Conservation (phyloP, 37 sponge, comb jelly and placozoan species). For the Diacarnus erythraeanus region DNA sequence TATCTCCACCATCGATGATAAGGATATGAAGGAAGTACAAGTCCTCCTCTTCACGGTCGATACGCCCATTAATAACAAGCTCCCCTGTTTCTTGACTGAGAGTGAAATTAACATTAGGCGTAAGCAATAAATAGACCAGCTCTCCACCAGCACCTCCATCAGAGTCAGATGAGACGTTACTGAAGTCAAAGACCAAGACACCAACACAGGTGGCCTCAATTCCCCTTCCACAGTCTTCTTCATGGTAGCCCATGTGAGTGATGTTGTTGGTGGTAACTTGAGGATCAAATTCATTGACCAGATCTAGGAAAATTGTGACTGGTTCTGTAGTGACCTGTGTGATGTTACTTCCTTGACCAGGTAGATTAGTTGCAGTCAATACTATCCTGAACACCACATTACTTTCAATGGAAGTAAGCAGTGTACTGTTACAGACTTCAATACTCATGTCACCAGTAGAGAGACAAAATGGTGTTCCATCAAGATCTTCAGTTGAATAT, state of each 20-base stretch:
- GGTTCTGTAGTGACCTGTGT: constrained; percentile 3
- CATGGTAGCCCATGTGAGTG: neutral
- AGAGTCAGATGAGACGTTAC: constrained; percentile 40
- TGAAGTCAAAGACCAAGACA: constrained; percentile 32
- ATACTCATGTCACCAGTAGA: constrained; percentile 12
- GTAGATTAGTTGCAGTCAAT: constrained; percentile 28
- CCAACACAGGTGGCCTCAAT: constrained; percentile 15
- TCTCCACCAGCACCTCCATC: constrained; percentile 57
- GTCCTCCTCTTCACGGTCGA: constrained; percentile 37
- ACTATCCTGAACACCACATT: constrained; percentile 14
- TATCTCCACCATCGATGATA: constrained; percentile 45
- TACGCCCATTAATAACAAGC: constrained; percentile 13
- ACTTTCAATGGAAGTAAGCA: constrained; percentile 32
- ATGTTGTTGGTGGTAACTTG: neutral
- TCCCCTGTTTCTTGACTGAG: constrained; percentile 37
- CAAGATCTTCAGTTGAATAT: neutral
- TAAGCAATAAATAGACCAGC: constrained; percentile 23
- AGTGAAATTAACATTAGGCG: constrained; percentile 37
- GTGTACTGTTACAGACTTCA: constrained; percentile 43
- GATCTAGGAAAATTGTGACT: constrained; percentile 22
- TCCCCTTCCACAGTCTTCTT: constrained; percentile 28
- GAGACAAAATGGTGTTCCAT: constrained; percentile 49
- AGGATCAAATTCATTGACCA: constrained; percentile 68
- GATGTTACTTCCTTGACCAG: neutral
- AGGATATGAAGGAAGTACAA: constrained; percentile 36